Percentiles rank a stretch among this genome's conserved stretches.
These are phyloP conservation scores for Drosophila mercatorum DNA, from an alignment of 2,888 invertebrate genomes.

Conservation along the genomic window DNA sequence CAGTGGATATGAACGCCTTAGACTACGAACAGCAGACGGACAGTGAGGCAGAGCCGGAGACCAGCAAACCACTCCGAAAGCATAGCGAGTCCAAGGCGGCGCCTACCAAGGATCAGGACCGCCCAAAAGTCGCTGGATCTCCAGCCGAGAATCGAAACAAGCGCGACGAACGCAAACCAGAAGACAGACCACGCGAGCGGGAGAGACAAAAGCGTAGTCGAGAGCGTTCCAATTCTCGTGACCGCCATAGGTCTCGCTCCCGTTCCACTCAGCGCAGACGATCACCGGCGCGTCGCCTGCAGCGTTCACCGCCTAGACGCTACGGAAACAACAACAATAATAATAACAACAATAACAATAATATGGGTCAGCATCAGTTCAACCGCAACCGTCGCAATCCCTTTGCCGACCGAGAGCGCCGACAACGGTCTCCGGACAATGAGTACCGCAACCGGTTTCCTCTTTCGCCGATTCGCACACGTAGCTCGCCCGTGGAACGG, in stretches of 20 bases:
- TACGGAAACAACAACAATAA: constrained; percentile 38
- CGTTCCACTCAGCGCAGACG: constrained; percentile 68
- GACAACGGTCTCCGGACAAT: constrained; percentile 77
- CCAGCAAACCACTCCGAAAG: constrained; percentile 67
- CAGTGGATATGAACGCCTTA: constrained; percentile 89
- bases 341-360: constrained; percentile 16
- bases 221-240: constrained; percentile 57
- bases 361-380: constrained; percentile 36
- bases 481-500: constrained; percentile 72
- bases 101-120: constrained; percentile 31
- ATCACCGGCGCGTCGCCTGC: constrained; percentile 73
- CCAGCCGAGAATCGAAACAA: constrained; percentile 20
- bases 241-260: constrained; percentile 60
- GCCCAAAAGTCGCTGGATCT: constrained; percentile 30
- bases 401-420: constrained; percentile 81
- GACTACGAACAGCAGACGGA: constrained; percentile 88
- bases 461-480: constrained; percentile 77
- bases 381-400: constrained; percentile 77
- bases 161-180: constrained; percentile 55
- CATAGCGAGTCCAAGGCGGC: constrained; percentile 14
- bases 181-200: constrained; percentile 48
- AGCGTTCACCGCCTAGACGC: constrained; percentile 79
- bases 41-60: constrained; percentile 86
- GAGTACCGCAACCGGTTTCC: constrained; percentile 82
- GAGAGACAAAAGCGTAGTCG: constrained; percentile 43